phyloP scores from a whole-genome alignment of 2,113 vertebrate genomes.

The Rhodinocichla rosea region DNA sequence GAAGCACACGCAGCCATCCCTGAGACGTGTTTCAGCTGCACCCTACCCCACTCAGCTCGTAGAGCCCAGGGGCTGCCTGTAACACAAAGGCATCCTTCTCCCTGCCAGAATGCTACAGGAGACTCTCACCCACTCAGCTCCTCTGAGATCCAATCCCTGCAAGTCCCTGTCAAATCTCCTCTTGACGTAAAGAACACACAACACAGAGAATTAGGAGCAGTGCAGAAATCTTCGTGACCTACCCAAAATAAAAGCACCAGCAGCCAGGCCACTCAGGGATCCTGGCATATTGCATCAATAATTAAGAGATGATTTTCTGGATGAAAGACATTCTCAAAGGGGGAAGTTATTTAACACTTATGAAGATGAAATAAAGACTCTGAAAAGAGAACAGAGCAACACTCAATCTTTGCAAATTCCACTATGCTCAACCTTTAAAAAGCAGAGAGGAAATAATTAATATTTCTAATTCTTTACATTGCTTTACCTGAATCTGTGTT shows the following conservation, averaged over 20 bases:
- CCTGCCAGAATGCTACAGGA: not conserved
- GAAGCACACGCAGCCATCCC: not conserved
- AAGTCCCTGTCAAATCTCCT: not conserved
- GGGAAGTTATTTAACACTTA: not conserved
- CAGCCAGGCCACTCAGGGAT: not conserved
- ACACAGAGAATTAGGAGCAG: not conserved
- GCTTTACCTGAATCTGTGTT: conserved; percentile 32
- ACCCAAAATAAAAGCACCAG: not conserved
- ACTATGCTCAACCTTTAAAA: not conserved
- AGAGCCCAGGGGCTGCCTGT: not conserved
- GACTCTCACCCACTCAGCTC: conserved; percentile 35
- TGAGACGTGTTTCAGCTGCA: not conserved
- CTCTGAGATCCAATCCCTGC: not conserved
- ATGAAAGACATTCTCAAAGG: not conserved
- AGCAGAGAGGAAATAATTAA: not conserved
- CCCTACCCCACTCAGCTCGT: not conserved
- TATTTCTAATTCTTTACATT: conserved; percentile 32
- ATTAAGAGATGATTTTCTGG: not conserved
- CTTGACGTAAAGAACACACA: not conserved
- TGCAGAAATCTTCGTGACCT: not conserved
- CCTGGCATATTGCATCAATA: not conserved
- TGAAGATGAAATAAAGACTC: not conserved
- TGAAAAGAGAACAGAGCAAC: not conserved
- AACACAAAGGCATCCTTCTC: not conserved
- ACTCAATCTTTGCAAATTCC: not conserved